phyloP scores from a whole-genome alignment of 2,888 invertebrate species.

The Ischnus inquisitorius region DNA sequence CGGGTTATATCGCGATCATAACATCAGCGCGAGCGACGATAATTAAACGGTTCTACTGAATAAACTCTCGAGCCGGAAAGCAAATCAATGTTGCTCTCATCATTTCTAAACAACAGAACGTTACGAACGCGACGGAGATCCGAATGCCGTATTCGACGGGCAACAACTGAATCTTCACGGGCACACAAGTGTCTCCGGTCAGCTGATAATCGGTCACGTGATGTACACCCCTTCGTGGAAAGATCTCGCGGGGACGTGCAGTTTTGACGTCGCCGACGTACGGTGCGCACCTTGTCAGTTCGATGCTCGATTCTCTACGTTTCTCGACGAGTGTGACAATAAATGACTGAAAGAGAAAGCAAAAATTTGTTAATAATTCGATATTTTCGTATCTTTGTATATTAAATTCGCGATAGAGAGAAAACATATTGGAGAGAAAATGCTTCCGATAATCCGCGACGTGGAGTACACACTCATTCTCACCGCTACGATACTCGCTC shows the following conservation, averaged over 20 bases:
- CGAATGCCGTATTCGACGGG: background rate
- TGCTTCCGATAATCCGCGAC: conserved; percentile 56
- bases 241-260: background rate
- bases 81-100: conserved; percentile 32
- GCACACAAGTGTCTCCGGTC: conserved; percentile 5
- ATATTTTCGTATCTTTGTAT: background rate
- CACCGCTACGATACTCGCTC: conserved; percentile 54
- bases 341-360: background rate
- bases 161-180: conserved; percentile 12
- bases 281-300: too few species aligned
- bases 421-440: background rate
- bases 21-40: background rate
- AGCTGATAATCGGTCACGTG: conserved; percentile 42
- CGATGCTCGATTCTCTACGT: too few species aligned
- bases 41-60: background rate
- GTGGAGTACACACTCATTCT: conserved; percentile 53
- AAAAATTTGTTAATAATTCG: conserved; percentile 18
- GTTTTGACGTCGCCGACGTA: background rate
- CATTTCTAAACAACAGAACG: conserved; percentile 41
- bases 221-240: background rate
- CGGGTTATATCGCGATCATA: background rate
- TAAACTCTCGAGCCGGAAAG: background rate
- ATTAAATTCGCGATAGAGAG: background rate
- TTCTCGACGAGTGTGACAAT: background rate
- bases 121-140: background rate